phyloP scores from a whole-genome alignment of 2,888 invertebrate species.

The Perdita meconis region DNA sequence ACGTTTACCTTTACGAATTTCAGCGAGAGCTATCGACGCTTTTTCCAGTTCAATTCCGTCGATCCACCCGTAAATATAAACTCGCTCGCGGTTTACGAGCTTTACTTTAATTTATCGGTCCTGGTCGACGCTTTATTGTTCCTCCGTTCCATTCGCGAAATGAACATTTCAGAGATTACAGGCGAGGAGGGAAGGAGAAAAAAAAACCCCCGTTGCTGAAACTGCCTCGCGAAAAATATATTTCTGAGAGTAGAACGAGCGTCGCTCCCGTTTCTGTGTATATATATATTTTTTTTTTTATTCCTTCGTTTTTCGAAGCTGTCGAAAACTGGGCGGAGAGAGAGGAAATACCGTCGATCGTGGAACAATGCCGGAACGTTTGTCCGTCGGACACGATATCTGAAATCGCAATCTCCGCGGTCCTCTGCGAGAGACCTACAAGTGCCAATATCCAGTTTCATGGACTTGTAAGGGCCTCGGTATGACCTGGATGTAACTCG shows the following conservation, averaged over 20 bases:
- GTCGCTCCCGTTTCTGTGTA: background rate
- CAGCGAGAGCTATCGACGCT: background rate
- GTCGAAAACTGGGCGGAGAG: background rate
- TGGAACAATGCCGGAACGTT: slow-evolving; percentile 39
- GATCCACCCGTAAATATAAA: slow-evolving; percentile 15
- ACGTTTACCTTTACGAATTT: slow-evolving; percentile 1
- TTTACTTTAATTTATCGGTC: slow-evolving; percentile 11
- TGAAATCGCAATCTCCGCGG: slow-evolving; percentile 63
- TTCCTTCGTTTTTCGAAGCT: background rate
- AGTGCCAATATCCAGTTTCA: slow-evolving; percentile 65
- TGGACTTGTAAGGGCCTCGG: slow-evolving; percentile 36
- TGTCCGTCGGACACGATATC: slow-evolving; percentile 44
- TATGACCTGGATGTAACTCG: slow-evolving; percentile 42
- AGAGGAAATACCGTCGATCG: slow-evolving; percentile 21
- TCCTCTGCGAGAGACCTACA: slow-evolving; percentile 44
- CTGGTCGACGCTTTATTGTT: background rate
- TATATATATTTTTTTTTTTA: background rate
- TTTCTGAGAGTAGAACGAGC: background rate
- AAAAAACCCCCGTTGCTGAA: background rate
- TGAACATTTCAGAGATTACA: slow-evolving; percentile 6
- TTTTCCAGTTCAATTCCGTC: slow-evolving; percentile 8
- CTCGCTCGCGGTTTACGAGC: slow-evolving; percentile 7
- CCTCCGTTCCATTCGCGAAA: slow-evolving; percentile 8
- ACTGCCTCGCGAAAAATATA: slow-evolving; percentile 5
- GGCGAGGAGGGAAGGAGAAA: no score